Evolutionary conservation across 2,797 vertebrate species (phyloP).

Genomic region (Peromyscus nudipes): DNA sequence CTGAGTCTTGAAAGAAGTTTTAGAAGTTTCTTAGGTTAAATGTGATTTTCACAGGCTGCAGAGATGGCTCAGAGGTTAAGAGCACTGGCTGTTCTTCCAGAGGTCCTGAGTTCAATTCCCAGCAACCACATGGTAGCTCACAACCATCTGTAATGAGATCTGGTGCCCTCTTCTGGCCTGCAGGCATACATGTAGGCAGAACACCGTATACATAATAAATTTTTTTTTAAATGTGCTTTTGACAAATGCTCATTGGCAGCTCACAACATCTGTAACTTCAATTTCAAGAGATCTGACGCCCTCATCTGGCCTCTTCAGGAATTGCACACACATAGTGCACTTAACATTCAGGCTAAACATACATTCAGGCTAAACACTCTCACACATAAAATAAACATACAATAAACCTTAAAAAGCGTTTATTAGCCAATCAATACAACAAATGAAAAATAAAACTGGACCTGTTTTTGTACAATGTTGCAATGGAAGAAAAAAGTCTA

Average conservation of each 20-base stretch:
- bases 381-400: not conserved
- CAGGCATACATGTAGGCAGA: too few species aligned
- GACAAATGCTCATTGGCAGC: not conserved
- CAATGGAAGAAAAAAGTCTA: not conserved
- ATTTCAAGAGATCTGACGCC: not conserved
- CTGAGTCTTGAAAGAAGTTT: not conserved
- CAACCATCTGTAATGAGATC: too few species aligned
- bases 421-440: not conserved
- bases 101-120: too few species aligned
- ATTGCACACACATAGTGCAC: not conserved
- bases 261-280: not conserved
- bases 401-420: not conserved
- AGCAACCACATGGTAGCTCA: too few species aligned
- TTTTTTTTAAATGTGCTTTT: not conserved
- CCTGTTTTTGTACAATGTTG: not conserved
- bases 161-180: too few species aligned
- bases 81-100: too few species aligned
- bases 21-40: not conserved
- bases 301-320: not conserved
- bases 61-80: too few species aligned
- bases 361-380: not conserved
- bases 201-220: too few species aligned
- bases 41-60: not conserved
- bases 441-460: not conserved
- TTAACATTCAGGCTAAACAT: too few species aligned